Percentiles rank a stretch among this genome's conserved stretches.
Conservation (phyloP, 2,888 invertebrate genomes). For the Calephelis perditalis region DNA sequence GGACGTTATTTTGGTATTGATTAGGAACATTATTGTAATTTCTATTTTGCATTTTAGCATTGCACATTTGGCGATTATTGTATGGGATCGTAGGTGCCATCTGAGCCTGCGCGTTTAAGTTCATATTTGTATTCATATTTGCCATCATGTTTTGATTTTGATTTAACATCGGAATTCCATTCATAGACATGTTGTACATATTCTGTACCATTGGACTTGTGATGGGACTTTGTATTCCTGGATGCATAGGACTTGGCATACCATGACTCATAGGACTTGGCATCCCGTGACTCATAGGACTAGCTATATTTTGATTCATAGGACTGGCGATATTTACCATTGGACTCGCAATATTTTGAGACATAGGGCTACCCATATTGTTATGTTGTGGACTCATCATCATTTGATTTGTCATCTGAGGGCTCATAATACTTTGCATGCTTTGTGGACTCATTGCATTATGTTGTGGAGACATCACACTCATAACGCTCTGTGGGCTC, state of each 20-base stretch:
- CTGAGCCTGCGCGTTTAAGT: conserved; percentile 42
- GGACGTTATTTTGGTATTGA: conserved; percentile 59
- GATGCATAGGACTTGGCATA: conserved; percentile 63
- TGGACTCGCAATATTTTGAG: conserved; percentile 55
- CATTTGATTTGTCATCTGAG: conserved; percentile 67
- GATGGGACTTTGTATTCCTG: conserved; percentile 45
- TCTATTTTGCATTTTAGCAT: conserved; percentile 52
- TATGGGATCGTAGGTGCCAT: conserved; percentile 41
- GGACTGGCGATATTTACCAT: conserved; percentile 62
- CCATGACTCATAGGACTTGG: conserved; percentile 68
- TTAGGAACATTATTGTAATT: conserved; percentile 50
- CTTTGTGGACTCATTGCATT: conserved; percentile 71
- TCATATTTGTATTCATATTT: conserved; percentile 43
- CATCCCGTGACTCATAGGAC: conserved; percentile 64
- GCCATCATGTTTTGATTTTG: conserved; percentile 50
- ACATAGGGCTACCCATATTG: conserved; percentile 49
- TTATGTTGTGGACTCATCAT: conserved; percentile 68
- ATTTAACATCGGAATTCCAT: conserved; percentile 42
- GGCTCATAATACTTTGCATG: conserved; percentile 67
- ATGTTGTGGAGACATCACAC: conserved; percentile 71
- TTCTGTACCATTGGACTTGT: conserved; percentile 66
- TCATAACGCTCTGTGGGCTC: conserved; percentile 72
- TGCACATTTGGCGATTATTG: conserved; percentile 51
- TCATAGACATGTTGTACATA: conserved; percentile 60
- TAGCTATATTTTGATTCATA: conserved; percentile 66